Base-by-base conservation (phyloP, 2,888 invertebrate genomes). In the Kuschelorhynchus macadamiae region DNA sequence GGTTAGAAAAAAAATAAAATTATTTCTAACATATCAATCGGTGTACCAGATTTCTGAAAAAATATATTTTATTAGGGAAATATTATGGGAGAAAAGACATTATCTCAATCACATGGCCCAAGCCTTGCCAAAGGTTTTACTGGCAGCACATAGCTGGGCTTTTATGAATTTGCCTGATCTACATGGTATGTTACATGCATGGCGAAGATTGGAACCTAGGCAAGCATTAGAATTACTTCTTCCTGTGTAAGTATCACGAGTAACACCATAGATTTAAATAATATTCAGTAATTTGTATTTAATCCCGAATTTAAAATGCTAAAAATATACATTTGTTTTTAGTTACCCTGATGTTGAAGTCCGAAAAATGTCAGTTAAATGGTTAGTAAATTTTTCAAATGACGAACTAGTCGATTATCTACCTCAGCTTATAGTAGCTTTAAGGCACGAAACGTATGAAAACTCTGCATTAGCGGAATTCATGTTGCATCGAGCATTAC, bases 301-400 rank as follows among this genome's bases (percentile, higher is more conserved):
- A 32, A 30, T 20, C 42, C 1, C n/a, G n/a, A n/a, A n/a, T n/a
- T n/a, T n/a, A n/a, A n/a, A n/a, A n/a, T n/a, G n/a, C n/a, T n/a
- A n/a, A n/a, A n/a, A n/a, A n/a, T n/a, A n/a, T n/a, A n/a, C n/a
- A n/a, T n/a, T n/a, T n/a, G n/a, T n/a, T 71, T 65, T 16, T 80
- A 95, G 96, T 80, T 98, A 96, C 84, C 96, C 98, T 0, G 98
- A 99, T 82, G 88, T 90, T 70, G 91, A 91, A 79, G 95, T 98
- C 0, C 90, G 99, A 18, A 88, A 89, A 76, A 88, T 91, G 75
- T 98, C 98, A 0, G 92, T 97, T 0, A 86, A 88, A 47, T 92
- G 96, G 88, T 89, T 98, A 69, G 87, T 89, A 44, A 87, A 87
- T 11, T 88, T 97, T 82, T 89, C 91, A 0, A 92, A 92, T 76